Base-by-base conservation (phyloP, 2,888 invertebrate genomes). In the Odontocolon sp. region DNA sequence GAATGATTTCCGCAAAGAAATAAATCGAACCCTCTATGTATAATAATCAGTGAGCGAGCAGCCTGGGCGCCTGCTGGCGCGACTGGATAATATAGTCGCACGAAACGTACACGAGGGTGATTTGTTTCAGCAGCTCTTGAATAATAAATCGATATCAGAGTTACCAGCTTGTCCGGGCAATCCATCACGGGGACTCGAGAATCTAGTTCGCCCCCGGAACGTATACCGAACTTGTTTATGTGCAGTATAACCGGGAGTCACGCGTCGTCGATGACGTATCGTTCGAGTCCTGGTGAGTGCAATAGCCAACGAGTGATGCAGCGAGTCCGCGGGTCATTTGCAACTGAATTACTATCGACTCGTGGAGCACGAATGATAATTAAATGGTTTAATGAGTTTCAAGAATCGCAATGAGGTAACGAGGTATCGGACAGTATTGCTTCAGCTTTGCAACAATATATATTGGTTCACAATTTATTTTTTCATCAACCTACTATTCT, bases 211-310 rank as follows among this genome's bases (percentile, higher is more conserved):
- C 74, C 36, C 23, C 56, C 8, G 21, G 18, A 67, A 68, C 72
- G 68, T 64, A 61, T 76, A 57, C 78, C 70, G 79, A 82, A 81
- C 79, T 81, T 80, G 81, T 84, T 84, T 81, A 80, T 81, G 79
- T 74, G 80, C 77, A 69, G 31, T 40, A 66, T 66, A 57, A 67
- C 42, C 23, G 23, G 67, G 77, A 80, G 83, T 82, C 82, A 82
- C 81, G 83, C 82, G 78, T 73, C 77, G 69, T 61, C 77, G 82
- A 82, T 84, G 84, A 84, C 82, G 80, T 82, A 84, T 83, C 78
- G 81, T 75, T 21, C 59, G 66, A 81, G 77, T 81, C 74, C 75
- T 78, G 75, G 26, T 21, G 54, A 63, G 40, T 68, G 40, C 42
- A 26, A 36, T 40, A 42, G 31, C 68, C 36, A 28, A 6, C 3